Conservation (phyloP, 2,888 invertebrate species). For the Macroteleia sp. region DNA sequence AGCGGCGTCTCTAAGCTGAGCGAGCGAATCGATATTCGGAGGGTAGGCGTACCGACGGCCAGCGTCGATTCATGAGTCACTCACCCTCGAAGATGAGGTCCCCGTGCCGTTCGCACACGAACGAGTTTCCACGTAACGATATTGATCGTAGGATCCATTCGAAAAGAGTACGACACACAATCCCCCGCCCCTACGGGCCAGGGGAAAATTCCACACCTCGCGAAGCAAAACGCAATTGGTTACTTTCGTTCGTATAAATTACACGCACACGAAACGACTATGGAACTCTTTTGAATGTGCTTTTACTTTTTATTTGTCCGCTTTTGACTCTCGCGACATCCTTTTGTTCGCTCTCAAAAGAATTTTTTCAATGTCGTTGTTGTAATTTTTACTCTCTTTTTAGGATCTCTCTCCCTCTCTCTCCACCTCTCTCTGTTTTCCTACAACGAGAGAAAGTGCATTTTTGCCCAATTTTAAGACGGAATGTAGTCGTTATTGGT, state of each 20-base stretch:
- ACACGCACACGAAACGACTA: neutral
- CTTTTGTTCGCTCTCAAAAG: slow-evolving; percentile 28
- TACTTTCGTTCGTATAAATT: slow-evolving; percentile 31
- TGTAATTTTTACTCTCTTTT: too few relatives aligned
- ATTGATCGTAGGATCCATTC: slow-evolving; percentile 58
- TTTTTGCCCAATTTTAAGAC: too few relatives aligned
- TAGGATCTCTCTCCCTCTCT: too few relatives aligned
- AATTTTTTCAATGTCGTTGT: slow-evolving; percentile 8
- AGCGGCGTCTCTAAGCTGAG: too few relatives aligned
- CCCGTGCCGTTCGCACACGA: slow-evolving; percentile 39
- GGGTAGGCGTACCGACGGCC: slow-evolving; percentile 77
- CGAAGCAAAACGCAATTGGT: slow-evolving; percentile 18
- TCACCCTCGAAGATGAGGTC: slow-evolving; percentile 70
- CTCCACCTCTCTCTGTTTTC: too few relatives aligned
- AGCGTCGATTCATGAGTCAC: slow-evolving; percentile 81
- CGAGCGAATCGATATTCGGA: slow-evolving; percentile 81
- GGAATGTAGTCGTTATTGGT: too few relatives aligned
- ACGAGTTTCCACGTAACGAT: slow-evolving; percentile 30
- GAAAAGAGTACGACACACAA: neutral
- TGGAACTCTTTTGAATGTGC: slow-evolving; percentile 10
- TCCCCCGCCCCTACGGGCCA: neutral
- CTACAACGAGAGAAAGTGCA: too few relatives aligned
- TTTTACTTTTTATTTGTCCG: slow-evolving; percentile 23
- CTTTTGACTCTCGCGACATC: slow-evolving; percentile 12
- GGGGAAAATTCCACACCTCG: slow-evolving; percentile 30